Base-by-base conservation (phyloP, 2,888 invertebrate species). In the Anorthoa munda region DNA sequence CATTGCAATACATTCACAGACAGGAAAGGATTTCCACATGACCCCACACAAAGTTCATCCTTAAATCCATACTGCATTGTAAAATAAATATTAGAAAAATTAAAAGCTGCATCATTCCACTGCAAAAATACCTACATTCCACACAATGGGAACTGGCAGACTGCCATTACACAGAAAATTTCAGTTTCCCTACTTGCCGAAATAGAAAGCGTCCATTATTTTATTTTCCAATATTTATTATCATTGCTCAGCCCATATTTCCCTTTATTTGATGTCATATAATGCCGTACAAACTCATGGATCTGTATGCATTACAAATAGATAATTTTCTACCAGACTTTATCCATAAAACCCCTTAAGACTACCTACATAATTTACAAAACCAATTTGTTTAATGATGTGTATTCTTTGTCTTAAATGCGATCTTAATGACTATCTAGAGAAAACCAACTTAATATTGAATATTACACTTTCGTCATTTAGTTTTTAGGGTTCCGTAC, bases 131-230 rank as follows among this genome's bases (percentile, higher is more conserved):
- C 60, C 21, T 50, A 45, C 17, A 59, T 73, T 73, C 60, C 23
- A 71, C 31, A 18, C 21, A 55, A 55, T 55, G 21, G 23, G 46
- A 26, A 59, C 26, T 74, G 50, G 59, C 72, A 72, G 23, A 11
- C 58, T 50, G 59, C 74, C 72, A 72, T 45, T 26, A 13, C 23
- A 50, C 39, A 74, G 45, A 71, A 39, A 48, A 26, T 61, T 51
- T 31, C 46, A 55, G 50, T 26, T 60, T 73, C n/a, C 45, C 7
- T 45, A 50, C n/a, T 72, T 72, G 48, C 39, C 7, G 45, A 45
- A 59, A 50, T 59, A 73, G 74, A 73, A 72, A 72, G 59, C 26
- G 18, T 15, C n/a, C 23, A 18, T 17, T 48, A 4, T 58, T n/a
- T 18, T 72, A 53, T 15, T 51, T 51, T 11, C 2, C 11, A 55